These are phyloP conservation scores for Cervus canadensis DNA, from an alignment of 2,113 vertebrate species.

Conservation along the genomic window DNA sequence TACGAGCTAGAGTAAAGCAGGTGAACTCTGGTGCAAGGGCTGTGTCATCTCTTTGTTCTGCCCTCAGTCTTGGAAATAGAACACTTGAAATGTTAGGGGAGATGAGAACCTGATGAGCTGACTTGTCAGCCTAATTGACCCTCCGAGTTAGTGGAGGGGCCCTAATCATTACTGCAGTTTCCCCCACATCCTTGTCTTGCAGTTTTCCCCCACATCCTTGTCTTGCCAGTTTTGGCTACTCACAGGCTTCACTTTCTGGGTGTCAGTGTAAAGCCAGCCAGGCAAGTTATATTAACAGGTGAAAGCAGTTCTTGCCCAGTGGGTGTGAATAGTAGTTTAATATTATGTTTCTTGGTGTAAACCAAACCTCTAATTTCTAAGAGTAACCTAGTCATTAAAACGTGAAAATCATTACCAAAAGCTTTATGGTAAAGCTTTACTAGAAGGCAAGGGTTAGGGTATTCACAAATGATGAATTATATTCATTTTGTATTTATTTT, in stretches of 20 bases:
- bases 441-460: background rate
- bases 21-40: background rate
- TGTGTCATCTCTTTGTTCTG: background rate
- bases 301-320: background rate
- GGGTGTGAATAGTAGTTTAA: background rate
- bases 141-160: background rate
- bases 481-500: background rate
- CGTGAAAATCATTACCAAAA: background rate
- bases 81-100: background rate
- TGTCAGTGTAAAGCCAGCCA: background rate
- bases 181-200: background rate
- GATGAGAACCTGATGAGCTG: background rate
- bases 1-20: background rate
- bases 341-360: constrained; percentile 32
- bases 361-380: constrained; percentile 36
- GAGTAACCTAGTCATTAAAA: constrained; percentile 21
- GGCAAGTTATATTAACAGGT: background rate
- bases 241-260: background rate
- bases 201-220: background rate
- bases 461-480: background rate
- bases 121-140: background rate
- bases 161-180: background rate
- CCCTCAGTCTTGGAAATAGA: background rate
- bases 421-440: background rate
- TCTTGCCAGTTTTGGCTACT: background rate